Percentiles rank a stretch among this genome's conserved stretches.
Evolutionary conservation across 2,113 vertebrate species (phyloP).

Genomic region (Aythya baeri): DNA sequence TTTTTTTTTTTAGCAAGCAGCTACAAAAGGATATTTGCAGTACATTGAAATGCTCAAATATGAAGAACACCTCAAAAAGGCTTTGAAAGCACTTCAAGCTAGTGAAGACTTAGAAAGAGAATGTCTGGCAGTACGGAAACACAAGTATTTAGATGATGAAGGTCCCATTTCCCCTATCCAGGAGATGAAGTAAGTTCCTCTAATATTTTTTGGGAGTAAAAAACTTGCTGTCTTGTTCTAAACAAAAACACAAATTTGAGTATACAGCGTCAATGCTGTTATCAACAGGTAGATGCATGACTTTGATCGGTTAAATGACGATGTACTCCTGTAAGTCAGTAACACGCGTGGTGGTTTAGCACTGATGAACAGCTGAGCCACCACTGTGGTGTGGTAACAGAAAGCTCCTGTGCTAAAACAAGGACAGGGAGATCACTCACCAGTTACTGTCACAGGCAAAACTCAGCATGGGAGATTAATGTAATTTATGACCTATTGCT

Average conservation of each 20-base stretch:
- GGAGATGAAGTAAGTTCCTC: slow-evolving; percentile 71
- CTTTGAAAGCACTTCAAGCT: slow-evolving; percentile 69
- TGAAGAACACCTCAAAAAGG: slow-evolving; percentile 75
- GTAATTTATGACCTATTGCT: neutral
- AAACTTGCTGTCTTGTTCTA: neutral
- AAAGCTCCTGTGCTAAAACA: neutral
- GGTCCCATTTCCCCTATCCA: slow-evolving; percentile 79
- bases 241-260: accelerated
- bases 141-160: slow-evolving; percentile 82
- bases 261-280: neutral
- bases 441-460: neutral
- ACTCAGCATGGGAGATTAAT: neutral
- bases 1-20: slow-evolving; percentile 66
- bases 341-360: neutral
- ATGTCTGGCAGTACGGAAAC: slow-evolving; percentile 56
- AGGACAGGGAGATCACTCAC: neutral
- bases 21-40: slow-evolving; percentile 77
- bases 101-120: slow-evolving; percentile 76
- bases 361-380: neutral
- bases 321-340: neutral
- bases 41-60: slow-evolving; percentile 78
- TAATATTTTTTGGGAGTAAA: neutral
- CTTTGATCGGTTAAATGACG: too few species aligned
- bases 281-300: neutral
- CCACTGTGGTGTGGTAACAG: too few species aligned